Base-by-base conservation (phyloP, 2,888 invertebrate species). In the Drosophila greeni region DNA sequence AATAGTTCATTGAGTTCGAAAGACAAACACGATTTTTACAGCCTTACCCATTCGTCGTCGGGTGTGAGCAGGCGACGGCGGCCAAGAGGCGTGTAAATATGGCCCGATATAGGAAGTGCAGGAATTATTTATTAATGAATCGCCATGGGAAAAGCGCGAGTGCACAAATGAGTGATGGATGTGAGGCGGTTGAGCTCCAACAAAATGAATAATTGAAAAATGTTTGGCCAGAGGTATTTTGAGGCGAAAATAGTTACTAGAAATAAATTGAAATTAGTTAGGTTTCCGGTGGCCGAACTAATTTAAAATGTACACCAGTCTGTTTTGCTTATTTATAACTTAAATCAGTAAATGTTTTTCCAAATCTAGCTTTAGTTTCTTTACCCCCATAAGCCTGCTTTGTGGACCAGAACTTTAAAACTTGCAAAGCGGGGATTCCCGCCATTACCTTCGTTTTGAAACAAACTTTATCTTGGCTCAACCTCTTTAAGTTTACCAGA, bases 1-100 rank as follows among this genome's bases (percentile, higher is more conserved):
- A 68, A 70, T 64, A 68, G 70, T 66, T 66, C 65, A 66, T 66
- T 66, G 61, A 66, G 67, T 39, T 43, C 49, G 49, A 51, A 62
- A 62, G 66, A 64, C 62, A 64, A 65, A 62, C 62, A 53, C 62
- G 49, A 68, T 66, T 67, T 66, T 67, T 66, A 49, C 31, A 49
- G 48, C n/a, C 31, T 33, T 29, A 42, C 40, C 20, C 45, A 45
- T 40, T 18, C 26, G 18, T 18, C 14, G 12, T 18, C 11, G 29
- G 24, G 24, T 39, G 23, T 39, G 14, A 29, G 18, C 29, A 26
- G 16, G 26, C 14, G 16, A 26, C 26, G 7, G 6, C 18, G 34
- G 29, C 14, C 23, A 12, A 33, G 62, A 16, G 60, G 29, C 24
- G 24, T 55, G 65, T 26, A 65, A 56, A 67, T 34, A 65, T 45